These are phyloP conservation scores for Holothuria glaberrima DNA, from an alignment of 35 echinoderm and acorn worm species.

Conservation along the genomic window DNA sequence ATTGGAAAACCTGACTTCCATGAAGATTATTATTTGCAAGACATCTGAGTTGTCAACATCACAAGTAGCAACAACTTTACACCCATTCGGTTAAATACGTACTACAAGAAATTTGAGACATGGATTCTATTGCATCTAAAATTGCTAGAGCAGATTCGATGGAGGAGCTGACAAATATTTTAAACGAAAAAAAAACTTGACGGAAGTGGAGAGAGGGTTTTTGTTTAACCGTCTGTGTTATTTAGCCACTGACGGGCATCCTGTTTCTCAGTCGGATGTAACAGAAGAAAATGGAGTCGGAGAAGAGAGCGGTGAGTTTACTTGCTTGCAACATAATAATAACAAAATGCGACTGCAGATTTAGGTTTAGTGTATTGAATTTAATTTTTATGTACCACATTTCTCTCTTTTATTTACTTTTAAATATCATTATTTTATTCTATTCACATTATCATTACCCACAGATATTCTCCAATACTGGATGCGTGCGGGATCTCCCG, in stretches of 20 bases:
- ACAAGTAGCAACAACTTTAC: no score
- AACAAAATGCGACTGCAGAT: no score
- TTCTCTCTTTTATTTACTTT: neutral
- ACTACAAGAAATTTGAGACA: neutral
- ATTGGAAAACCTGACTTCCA: no score
- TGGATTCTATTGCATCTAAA: neutral
- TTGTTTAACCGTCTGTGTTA: neutral
- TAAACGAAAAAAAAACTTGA: neutral
- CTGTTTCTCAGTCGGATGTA: neutral
- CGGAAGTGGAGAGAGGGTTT: neutral
- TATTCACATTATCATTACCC: no score
- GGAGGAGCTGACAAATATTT: neutral
- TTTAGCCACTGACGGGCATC: neutral
- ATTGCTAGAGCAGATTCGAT: neutral
- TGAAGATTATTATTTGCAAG: no score
- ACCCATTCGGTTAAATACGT: no score
- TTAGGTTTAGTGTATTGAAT: neutral
- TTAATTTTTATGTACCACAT: neutral
- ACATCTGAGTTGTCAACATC: no score
- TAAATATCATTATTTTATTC: constrained; percentile 10
- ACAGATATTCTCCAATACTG: neutral
- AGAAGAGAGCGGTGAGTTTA: neutral
- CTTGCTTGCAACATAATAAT: neutral
- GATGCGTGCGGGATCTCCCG: neutral
- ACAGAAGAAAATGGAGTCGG: neutral